Base-by-base conservation (phyloP, 2,113 vertebrate species). In the Eulemur macaco region DNA sequence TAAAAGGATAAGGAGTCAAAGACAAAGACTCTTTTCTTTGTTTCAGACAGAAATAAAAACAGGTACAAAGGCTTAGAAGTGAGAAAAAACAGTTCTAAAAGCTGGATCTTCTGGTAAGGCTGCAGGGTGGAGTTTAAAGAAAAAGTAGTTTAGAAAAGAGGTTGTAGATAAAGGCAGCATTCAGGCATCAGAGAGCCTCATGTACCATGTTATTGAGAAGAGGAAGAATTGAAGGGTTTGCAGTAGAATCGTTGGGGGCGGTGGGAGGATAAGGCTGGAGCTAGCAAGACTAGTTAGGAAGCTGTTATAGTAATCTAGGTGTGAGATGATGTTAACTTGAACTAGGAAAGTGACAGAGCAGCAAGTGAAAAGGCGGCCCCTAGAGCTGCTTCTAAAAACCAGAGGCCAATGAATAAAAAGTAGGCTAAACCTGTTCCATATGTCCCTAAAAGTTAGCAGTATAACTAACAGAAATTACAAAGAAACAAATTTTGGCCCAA, bases 51-150 rank as follows among this genome's bases (percentile, higher is more conserved):
- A 63, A 91, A 96, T 47, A 69, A 89, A 82, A 95, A 12, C 39
- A 94, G 60, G 42, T 71, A 54, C 45, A 85, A 78, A 92, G 52
- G 8, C 21, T 39, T 34, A 31, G 10, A 91, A 63, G 73, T 85
- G 13, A 82, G 52, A 91, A 93, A 93, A 91, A 76, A 58, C 17
- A 50, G 23, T 89, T 96, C 39, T 95, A 83, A 95, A 96, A 54
- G 58, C 7, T 3, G 58, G 74, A 39, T 89, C 56, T 96, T 94
- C 95, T 81, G 18, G 39, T 76, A 66, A 81, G 25, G 50, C 9
- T 82, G 45, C 25, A 82, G 23, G 23, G 34, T 64, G 4, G 37
- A 80, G 58, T 96, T 94, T 82, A 76, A 81, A 95, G 68, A 94
- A 77, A 91, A 58, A 74, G 58, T 34, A 64, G 54, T 94, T 95